phyloP scores from a whole-genome alignment of 2,797 vertebrate genomes.

The Iguana delicatissima region DNA sequence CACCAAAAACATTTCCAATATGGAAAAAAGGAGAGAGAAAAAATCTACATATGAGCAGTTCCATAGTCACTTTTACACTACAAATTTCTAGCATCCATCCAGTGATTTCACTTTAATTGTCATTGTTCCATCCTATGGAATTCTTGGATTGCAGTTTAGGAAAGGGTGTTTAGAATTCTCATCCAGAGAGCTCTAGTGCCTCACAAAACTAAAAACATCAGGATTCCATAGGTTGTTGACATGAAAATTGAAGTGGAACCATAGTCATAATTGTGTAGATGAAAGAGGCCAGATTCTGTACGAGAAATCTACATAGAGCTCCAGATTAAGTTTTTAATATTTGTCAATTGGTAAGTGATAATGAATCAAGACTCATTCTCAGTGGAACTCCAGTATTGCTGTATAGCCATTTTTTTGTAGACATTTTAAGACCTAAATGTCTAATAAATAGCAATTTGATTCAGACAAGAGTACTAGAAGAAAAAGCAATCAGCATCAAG shows the following conservation, averaged over 20 bases:
- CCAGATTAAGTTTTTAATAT: neutral
- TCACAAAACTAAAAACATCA: too few relatives aligned
- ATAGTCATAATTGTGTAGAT: too few relatives aligned
- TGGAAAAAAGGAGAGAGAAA: neutral
- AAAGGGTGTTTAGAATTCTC: too few relatives aligned
- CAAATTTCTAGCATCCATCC: too few relatives aligned
- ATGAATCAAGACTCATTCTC: neutral
- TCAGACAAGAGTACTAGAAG: slow-evolving; percentile 19
- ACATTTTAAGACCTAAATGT: slow-evolving; percentile 25
- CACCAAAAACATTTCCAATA: neutral
- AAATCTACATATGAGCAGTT: too few relatives aligned
- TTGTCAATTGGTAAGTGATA: neutral
- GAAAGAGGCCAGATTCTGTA: neutral
- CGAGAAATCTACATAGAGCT: neutral
- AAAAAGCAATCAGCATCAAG: slow-evolving; percentile 26
- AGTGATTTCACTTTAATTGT: too few relatives aligned
- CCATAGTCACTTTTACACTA: too few relatives aligned
- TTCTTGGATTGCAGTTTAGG: too few relatives aligned
- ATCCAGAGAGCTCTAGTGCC: too few relatives aligned
- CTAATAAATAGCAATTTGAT: slow-evolving; percentile 29
- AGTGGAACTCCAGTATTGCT: neutral
- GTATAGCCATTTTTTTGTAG: neutral
- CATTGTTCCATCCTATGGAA: too few relatives aligned
- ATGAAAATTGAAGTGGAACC: too few relatives aligned
- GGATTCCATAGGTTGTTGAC: too few relatives aligned